Conservation (phyloP, 2,888 invertebrate genomes). For the Eupithecia inturbata region DNA sequence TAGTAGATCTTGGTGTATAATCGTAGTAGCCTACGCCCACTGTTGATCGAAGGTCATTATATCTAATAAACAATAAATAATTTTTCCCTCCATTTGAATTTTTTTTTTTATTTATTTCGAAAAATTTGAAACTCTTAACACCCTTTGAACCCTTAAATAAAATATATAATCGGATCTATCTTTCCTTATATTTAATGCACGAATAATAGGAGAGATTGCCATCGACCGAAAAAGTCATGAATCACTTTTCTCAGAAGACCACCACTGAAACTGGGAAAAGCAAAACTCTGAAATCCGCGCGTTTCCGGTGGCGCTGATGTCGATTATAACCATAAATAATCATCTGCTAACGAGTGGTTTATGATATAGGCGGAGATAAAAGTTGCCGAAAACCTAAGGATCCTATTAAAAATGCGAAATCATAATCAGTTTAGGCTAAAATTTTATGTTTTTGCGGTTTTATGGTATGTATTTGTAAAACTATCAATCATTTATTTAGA, state of each 20-base stretch:
- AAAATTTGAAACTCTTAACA: no score
- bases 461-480: not conserved
- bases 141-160: no score
- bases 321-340: constrained; percentile 31
- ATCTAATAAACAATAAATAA: no score
- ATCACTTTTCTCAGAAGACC: constrained; percentile 48
- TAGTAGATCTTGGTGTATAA: no score
- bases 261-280: constrained; percentile 56
- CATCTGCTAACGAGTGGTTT: constrained; percentile 16
- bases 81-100: no score
- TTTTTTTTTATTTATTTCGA: no score
- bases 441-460: not conserved
- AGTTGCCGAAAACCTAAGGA: constrained; percentile 16
- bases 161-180: not conserved
- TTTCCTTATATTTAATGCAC: not conserved
- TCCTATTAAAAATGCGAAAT: not conserved
- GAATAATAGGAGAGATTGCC: not conserved
- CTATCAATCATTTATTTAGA: not conserved
- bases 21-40: no score
- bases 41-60: no score
- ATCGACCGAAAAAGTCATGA: constrained; percentile 10
- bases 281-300: constrained; percentile 55
- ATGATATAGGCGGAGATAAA: constrained; percentile 24
- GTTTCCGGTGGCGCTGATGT: constrained; percentile 73
- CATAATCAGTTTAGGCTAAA: not conserved